These are phyloP conservation scores for Formica exsecta DNA, from an alignment of 1,140 invertebrate species.

Conservation along the genomic window DNA sequence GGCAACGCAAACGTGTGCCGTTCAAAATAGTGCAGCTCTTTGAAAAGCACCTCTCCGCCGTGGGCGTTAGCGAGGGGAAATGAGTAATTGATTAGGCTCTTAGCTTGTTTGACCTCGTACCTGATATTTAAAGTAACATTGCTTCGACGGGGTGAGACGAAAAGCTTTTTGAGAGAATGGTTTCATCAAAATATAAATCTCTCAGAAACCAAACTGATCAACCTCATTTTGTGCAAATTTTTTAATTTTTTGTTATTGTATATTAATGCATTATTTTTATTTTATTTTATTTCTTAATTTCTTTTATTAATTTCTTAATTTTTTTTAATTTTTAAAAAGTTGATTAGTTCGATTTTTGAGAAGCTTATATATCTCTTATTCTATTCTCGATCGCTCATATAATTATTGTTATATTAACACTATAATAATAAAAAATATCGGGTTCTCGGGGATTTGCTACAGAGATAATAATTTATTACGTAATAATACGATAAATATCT, in stretches of 20 bases:
- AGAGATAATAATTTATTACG: conserved; percentile 80
- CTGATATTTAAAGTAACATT: conserved; percentile 31
- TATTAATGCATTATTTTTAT: too few species aligned
- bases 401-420: neutral
- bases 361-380: neutral
- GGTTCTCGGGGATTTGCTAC: conserved; percentile 43
- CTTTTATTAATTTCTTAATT: too few species aligned
- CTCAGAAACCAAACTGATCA: too few species aligned
- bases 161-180: neutral
- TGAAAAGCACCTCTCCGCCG: neutral
- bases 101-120: conserved; percentile 37
- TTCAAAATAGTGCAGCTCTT: conserved; percentile 33
- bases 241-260: too few species aligned
- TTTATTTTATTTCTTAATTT: too few species aligned
- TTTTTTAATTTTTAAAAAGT: too few species aligned
- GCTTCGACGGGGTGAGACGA: neutral
- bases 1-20: neutral
- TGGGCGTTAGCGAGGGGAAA: conserved; percentile 15
- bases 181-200: neutral
- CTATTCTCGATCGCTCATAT: neutral
- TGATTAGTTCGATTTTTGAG: too few species aligned
- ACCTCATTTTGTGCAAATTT: too few species aligned
- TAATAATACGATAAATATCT: conserved; percentile 77
- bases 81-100: conserved; percentile 65
- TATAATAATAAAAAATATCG: conserved; percentile 15